phyloP scores from a whole-genome alignment of 2,888 invertebrate species.

The Eupithecia subumbrata region DNA sequence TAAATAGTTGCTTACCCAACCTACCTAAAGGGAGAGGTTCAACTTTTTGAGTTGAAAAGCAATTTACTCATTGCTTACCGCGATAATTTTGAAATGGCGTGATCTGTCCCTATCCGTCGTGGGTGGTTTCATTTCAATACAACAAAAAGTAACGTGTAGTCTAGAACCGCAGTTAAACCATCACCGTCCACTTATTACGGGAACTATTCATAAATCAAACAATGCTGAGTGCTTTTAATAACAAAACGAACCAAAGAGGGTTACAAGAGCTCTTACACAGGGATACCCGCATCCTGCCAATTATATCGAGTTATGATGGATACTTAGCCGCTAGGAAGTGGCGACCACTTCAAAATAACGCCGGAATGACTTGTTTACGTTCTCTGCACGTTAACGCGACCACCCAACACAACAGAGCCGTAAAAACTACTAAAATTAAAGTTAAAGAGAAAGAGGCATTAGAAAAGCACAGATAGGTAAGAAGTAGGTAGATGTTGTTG shows the following conservation, averaged over 20 bases:
- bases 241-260: constrained; percentile 34
- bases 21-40: not conserved
- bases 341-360: constrained; percentile 31
- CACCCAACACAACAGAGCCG: constrained; percentile 30
- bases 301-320: constrained; percentile 18
- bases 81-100: not conserved
- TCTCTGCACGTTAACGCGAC: constrained; percentile 32
- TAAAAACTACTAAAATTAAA: constrained; percentile 5
- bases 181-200: constrained; percentile 17
- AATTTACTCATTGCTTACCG: not conserved
- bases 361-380: constrained; percentile 35
- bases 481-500: not conserved
- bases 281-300: constrained; percentile 56
- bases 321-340: constrained; percentile 21
- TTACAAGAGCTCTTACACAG: constrained; percentile 37
- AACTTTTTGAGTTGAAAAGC: not conserved
- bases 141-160: not conserved
- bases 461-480: not conserved
- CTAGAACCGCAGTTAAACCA: constrained; percentile 11
- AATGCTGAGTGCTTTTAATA: constrained; percentile 40
- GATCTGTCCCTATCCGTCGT: not conserved
- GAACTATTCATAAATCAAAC: constrained; percentile 41
- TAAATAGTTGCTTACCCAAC: not conserved
- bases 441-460: not conserved
- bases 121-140: not conserved